A percentile compares a stretch with the other conserved stretches of the same genome.
These are phyloP conservation scores for Hylyphantes graminicola DNA, from an alignment of 1,140 invertebrate species.

Conservation along the genomic window DNA sequence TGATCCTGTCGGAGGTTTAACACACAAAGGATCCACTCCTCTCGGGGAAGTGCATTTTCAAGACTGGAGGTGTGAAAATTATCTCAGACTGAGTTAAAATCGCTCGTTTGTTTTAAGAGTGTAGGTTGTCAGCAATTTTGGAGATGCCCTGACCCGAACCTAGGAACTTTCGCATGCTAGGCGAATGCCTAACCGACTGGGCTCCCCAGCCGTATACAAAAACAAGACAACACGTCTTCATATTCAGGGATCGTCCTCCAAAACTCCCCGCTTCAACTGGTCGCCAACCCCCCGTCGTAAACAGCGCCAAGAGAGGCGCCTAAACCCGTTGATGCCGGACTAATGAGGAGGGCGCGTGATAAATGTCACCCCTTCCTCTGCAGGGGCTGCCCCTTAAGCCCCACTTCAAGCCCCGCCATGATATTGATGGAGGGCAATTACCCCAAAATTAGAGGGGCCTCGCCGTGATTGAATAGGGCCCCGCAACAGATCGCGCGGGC, in stretches of 20 bases:
- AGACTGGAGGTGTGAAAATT: no score
- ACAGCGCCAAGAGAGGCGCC: slow-evolving; percentile 32
- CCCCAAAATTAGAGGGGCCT: slow-evolving; percentile 57
- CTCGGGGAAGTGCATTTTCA: no score
- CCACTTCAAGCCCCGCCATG: slow-evolving; percentile 39
- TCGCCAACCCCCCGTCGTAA: slow-evolving; percentile 29
- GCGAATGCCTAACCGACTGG: no score
- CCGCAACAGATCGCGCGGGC: background rate
- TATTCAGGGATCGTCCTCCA: background rate
- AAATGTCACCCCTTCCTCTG: slow-evolving; percentile 46
- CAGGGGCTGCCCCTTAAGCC: slow-evolving; percentile 5
- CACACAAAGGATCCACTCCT: no score
- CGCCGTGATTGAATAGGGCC: background rate
- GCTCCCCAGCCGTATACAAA: no score
- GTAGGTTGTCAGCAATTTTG: no score
- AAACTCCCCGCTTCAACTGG: slow-evolving; percentile 1
- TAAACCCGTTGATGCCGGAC: slow-evolving; percentile 59
- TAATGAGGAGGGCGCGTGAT: slow-evolving; percentile 58
- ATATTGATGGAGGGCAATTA: slow-evolving; percentile 61
- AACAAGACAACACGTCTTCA: no score
- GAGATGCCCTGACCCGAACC: no score
- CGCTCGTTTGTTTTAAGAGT: no score
- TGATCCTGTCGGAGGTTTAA: no score
- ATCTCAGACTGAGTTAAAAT: no score
- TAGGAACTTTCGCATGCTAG: no score